phyloP scores from a whole-genome alignment of 2,888 invertebrate species.

The Fragum fragum region DNA sequence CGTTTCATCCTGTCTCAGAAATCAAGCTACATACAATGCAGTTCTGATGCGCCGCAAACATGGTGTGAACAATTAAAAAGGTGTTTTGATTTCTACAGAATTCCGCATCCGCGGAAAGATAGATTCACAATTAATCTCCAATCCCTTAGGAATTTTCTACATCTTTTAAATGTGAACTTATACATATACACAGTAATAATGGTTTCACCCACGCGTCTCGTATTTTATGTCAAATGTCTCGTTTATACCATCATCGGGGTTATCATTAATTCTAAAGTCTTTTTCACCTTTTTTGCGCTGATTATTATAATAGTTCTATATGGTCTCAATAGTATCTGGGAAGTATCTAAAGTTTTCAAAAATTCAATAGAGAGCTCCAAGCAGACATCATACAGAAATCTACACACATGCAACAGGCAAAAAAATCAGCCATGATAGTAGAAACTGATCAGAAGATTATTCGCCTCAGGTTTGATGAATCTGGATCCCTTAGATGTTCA shows the following conservation, averaged over 20 bases:
- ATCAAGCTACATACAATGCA: neutral
- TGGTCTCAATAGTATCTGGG: conserved; percentile 41
- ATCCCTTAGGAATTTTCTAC: neutral
- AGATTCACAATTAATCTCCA: too few species aligned
- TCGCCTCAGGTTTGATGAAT: neutral
- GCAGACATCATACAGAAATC: conserved; percentile 27
- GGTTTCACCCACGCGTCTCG: conserved; percentile 42
- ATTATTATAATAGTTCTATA: conserved; percentile 39
- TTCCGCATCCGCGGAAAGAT: too few species aligned
- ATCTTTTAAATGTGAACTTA: neutral
- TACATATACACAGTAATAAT: neutral
- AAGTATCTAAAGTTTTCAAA: conserved; percentile 20
- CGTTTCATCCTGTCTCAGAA: neutral
- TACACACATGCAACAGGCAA: conserved; percentile 20
- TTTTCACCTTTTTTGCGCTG: conserved; percentile 40
- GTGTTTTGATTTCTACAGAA: neutral
- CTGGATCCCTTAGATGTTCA: conserved; percentile 37
- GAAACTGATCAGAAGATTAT: neutral
- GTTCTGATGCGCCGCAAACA: too few species aligned
- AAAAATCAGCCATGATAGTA: conserved; percentile 37
- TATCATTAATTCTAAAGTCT: conserved; percentile 41
- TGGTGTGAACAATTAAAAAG: neutral
- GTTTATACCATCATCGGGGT: conserved; percentile 48
- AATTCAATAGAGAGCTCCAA: conserved; percentile 38
- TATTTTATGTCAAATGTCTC: conserved; percentile 52